A percentile compares a stretch with the other conserved stretches of the same genome.
These are phyloP conservation scores for Bicyclus anynana DNA, from an alignment of 1,140 invertebrate genomes.

Conservation along the genomic window DNA sequence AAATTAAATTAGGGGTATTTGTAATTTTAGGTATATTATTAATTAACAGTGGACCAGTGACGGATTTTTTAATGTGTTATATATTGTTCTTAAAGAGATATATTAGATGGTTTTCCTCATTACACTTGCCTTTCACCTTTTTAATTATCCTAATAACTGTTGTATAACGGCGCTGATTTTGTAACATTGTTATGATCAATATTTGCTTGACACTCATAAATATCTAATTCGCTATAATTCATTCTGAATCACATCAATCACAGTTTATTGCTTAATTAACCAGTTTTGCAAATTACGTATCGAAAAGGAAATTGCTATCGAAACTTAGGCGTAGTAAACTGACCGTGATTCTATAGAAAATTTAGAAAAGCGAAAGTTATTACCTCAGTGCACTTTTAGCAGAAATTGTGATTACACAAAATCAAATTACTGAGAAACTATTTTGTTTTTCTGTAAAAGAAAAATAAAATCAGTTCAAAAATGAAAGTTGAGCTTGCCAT, in stretches of 20 bases:
- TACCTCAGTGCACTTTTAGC: neutral
- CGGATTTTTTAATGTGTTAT: neutral
- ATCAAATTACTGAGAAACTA: neutral
- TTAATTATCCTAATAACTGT: too few species aligned
- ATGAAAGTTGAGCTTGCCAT: neutral
- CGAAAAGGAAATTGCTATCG: neutral
- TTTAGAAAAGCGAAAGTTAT: neutral
- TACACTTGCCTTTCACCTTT: neutral
- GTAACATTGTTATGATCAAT: too few species aligned
- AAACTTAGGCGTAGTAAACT: neutral
- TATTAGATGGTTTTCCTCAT: neutral
- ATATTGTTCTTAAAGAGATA: neutral
- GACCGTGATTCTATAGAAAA: neutral
- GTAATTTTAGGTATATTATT: too few species aligned
- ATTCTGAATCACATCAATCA: too few species aligned
- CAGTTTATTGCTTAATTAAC: neutral
- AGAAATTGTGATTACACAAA: neutral
- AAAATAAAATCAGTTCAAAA: neutral
- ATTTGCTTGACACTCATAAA: too few species aligned
- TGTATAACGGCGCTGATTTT: neutral
- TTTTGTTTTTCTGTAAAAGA: neutral
- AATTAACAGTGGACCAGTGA: too few species aligned
- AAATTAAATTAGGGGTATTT: too few species aligned
- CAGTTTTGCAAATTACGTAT: neutral
- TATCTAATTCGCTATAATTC: too few species aligned